A percentile compares a stretch with the other conserved stretches of the same genome.
These are phyloP conservation scores for Drosophila parabipectinata DNA, from an alignment of 1,140 invertebrate species.

Conservation along the genomic window DNA sequence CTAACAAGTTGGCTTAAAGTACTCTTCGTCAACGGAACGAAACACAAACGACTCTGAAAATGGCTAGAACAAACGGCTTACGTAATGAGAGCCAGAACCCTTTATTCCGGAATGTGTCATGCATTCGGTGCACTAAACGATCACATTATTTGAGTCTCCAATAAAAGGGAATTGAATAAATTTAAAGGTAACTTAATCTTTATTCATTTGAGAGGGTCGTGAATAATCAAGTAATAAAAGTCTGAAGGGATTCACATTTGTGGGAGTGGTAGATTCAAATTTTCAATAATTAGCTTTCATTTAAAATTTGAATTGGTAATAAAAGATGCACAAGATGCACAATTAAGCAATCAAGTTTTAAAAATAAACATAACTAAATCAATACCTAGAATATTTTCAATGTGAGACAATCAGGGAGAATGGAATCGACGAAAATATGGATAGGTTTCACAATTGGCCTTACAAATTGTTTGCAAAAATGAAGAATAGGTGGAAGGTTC, in stretches of 20 bases:
- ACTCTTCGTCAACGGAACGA: constrained; percentile 34
- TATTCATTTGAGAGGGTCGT: constrained; percentile 5
- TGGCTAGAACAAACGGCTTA: constrained; percentile 36
- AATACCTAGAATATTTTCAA: no score
- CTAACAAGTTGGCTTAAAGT: constrained; percentile 70
- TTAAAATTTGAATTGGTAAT: background rate
- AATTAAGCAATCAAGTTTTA: no score
- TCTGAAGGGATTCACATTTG: background rate
- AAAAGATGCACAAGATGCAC: no score
- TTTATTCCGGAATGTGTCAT: constrained; percentile 40
- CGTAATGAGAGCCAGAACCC: constrained; percentile 35
- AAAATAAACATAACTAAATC: no score
- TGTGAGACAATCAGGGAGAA: no score
- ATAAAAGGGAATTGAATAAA: constrained; percentile 9
- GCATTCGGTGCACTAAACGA: constrained; percentile 19
- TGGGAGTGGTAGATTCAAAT: background rate
- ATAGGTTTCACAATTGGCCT: no score
- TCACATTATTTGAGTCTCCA: constrained; percentile 18
- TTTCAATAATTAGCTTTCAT: background rate
- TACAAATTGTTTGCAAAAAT: no score
- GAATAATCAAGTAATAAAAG: background rate
- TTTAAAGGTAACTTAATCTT: background rate
- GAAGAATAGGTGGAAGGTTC: no score
- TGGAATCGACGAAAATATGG: no score
- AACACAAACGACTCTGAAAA: constrained; percentile 26